phyloP scores from a whole-genome alignment of 2,113 vertebrate genomes.

The Aepyceros melampus region DNA sequence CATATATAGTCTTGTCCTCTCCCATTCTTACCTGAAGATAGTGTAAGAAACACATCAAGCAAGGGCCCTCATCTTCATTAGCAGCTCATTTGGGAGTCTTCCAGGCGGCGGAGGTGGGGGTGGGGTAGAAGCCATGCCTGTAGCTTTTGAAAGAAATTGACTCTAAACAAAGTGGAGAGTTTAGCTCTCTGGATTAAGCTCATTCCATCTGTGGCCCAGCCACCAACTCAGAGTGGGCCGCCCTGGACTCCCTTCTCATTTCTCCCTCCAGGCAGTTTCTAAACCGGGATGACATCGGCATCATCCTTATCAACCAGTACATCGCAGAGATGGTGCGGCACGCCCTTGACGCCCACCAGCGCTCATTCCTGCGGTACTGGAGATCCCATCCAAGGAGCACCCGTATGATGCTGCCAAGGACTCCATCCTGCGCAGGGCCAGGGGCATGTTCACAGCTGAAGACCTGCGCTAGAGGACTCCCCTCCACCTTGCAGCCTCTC shows the following conservation, averaged over 20 bases:
- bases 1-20: not conserved
- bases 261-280: constrained; percentile 87
- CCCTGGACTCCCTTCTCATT: not conserved
- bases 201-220: not conserved
- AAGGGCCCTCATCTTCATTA: not conserved
- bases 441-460: constrained; percentile 93
- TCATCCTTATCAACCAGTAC: constrained; percentile 96
- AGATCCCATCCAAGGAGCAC: constrained; percentile 97
- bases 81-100: not conserved
- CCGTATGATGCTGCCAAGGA: constrained; percentile 95
- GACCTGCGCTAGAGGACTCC: constrained; percentile 87
- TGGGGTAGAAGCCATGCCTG: not conserved
- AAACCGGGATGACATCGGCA: constrained; percentile 92
- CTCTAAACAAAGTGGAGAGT: not conserved
- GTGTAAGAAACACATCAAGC: not conserved
- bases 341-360: constrained; percentile 90
- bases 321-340: constrained; percentile 97
- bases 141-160: not conserved
- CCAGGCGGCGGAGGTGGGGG: not conserved
- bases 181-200: not conserved
- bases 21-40: not conserved
- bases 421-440: constrained; percentile 93
- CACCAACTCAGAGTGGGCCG: not conserved
- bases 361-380: constrained; percentile 92
- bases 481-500: not conserved